Base-by-base conservation (phyloP, 1,140 invertebrate genomes). In the Pogonus chalceus region DNA sequence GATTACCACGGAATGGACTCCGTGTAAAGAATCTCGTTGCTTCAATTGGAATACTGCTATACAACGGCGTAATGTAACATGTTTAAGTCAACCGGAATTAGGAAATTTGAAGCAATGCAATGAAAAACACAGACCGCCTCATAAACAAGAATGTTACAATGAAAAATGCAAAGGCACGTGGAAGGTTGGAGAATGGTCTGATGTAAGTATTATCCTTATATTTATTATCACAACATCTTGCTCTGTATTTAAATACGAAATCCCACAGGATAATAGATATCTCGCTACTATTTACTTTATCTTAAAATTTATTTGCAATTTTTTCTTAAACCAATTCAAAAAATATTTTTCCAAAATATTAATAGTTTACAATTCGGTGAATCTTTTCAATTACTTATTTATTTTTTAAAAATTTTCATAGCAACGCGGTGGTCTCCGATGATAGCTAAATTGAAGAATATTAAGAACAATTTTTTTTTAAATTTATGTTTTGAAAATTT, bases 111-210 rank as follows among this genome's bases (percentile, higher is more conserved):
- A 66, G 53, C 73, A 77, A 49, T 93, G 90, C 65, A 79, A 87
- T 56, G 76, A 80, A 58, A 72, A 73, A 37, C 76, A 79, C 23
- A 81, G 75, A 60, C 91, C 90, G 1, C 72, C 80, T 20, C 79
- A 82, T 60, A 76, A 78, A 35, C 82, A 84, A 64, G 82, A 90
- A 64, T 92, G 89, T 64, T 80, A 82, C 69, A 88, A 87, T 60
- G 79, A 83, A 50, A 79, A 80, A 16, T 94, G 90, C 71, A 83
- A 83, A 65, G 85, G 87, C 0, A 81, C 83, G 12, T 95, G 90
- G 91, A 79, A 80, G 60, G 83, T 87, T 10, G 87, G 87, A 2
- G 81, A 87, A 57, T 93, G 90, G 90, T 91, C 87, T 21, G 83
- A 90, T 79, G 90, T 93, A 73, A 71, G 65, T 69, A 52, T 31